phyloP scores from a whole-genome alignment of 2,888 invertebrate genomes.

The Onthophagus sagittarius region DNA sequence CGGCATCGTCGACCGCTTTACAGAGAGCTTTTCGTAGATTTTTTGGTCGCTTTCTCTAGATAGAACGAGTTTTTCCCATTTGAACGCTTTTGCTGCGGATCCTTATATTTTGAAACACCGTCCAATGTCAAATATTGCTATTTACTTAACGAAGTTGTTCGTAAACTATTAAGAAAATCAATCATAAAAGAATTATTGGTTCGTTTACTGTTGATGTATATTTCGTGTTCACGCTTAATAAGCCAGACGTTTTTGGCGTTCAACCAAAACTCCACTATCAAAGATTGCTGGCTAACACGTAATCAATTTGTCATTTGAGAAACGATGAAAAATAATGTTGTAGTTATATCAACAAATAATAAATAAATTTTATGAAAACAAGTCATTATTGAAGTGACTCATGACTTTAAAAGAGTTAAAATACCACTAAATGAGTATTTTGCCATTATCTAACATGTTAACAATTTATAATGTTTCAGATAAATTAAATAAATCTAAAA shows the following conservation, averaged over 20 bases:
- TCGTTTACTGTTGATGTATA: background rate
- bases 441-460: no score
- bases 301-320: background rate
- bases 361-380: no score
- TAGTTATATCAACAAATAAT: background rate
- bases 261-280: background rate
- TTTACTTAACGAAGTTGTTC: no score
- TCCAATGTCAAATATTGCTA: no score
- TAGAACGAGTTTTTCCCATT: background rate
- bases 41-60: background rate
- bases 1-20: background rate
- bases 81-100: background rate
- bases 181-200: background rate
- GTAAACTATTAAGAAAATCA: no score
- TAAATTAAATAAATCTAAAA: no score
- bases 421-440: no score
- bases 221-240: background rate
- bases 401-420: no score
- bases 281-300: background rate
- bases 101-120: background rate
- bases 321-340: background rate
- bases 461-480: no score
- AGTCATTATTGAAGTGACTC: no score
- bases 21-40: conserved; percentile 1
- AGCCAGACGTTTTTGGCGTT: background rate